Evolutionary conservation across 2,113 vertebrate species (phyloP).

Genomic region (Paratilapia polleni): DNA sequence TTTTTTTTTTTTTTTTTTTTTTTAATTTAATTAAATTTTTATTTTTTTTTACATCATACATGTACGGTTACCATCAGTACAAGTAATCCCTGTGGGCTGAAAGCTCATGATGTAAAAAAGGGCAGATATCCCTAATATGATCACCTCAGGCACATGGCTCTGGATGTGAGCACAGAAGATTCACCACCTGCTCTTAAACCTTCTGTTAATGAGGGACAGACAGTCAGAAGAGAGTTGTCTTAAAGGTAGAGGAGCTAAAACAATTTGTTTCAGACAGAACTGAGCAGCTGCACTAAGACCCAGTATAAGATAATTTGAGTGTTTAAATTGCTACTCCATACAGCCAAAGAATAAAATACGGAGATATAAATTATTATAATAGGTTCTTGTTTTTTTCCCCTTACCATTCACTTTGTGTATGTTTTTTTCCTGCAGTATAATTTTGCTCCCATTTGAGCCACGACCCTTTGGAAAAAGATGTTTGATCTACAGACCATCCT

Average conservation of each 20-base stretch:
- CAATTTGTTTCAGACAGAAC: background rate
- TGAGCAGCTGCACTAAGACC: background rate
- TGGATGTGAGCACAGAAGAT: background rate
- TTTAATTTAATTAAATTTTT: too few relatives aligned
- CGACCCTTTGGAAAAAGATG: slow-evolving; percentile 23
- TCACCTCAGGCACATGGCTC: background rate
- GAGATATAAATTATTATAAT: background rate
- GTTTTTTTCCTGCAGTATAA: slow-evolving; percentile 28
- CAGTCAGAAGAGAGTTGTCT: background rate
- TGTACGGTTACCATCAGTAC: background rate
- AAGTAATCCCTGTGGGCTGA: background rate
- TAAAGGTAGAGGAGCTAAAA: background rate
- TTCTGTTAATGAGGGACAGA: background rate
- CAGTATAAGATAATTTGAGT: background rate
- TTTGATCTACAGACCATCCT: slow-evolving; percentile 42
- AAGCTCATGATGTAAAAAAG: background rate
- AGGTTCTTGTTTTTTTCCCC: background rate
- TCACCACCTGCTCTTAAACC: background rate
- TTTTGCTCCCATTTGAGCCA: slow-evolving; percentile 28
- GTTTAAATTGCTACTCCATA: background rate
- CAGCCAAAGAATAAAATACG: background rate
- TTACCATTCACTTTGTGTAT: background rate
- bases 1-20: too few relatives aligned
- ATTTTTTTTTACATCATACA: background rate
- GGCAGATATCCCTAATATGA: background rate